Evolutionary conservation across 1,140 invertebrate species (phyloP), one percentile per base, ranked within the genome.

Genomic region (Xylocopa sonorina): DNA sequence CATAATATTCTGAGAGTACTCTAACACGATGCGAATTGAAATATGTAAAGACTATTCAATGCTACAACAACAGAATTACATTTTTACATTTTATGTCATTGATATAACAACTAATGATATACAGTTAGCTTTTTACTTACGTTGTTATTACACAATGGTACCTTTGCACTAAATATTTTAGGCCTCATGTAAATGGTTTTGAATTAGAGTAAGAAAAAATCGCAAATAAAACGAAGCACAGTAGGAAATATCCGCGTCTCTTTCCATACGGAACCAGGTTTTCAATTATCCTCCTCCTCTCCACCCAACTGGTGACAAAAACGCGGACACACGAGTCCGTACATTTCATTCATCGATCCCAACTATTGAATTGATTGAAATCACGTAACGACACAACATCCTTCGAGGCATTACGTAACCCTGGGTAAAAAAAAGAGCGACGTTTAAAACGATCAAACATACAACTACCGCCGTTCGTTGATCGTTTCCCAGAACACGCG

Each of bases 351-450:
- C 67, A 55, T 69, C 67, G 67, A 69, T 69, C 50, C 16, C 24
- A n/a, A 16, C 32, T 34, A 55, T 55, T 53, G 55, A 69, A 69
- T 68, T 68, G 27, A 69, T 50, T n/a, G 67, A 69, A 69, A 55
- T 29, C 50, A 69, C 67, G 46, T 68, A 68, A 68, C 64, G n/a
- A 68, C 48, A 21, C 34, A 10, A 18, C 16, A 12, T 29, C 50
- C 24, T 69, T 38, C 32, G 29, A 24, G 2, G n/a, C 34, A 27
- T 69, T 69, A 41, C 34, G 50, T 50, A 55, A 69, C 50, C 32
- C n/a, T 0, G 6, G 24, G 5, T 55, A 27, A 41, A 55, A 29
- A 69, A 21, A 18, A 29, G 38, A 3, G 27, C 18, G 27, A 38
- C 32, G 18, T 29, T 12, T 6, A 32, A 38, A 18, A 27, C 32